Conservation (phyloP, 2,888 invertebrate species). For the Leptarthrus brevirostris region DNA sequence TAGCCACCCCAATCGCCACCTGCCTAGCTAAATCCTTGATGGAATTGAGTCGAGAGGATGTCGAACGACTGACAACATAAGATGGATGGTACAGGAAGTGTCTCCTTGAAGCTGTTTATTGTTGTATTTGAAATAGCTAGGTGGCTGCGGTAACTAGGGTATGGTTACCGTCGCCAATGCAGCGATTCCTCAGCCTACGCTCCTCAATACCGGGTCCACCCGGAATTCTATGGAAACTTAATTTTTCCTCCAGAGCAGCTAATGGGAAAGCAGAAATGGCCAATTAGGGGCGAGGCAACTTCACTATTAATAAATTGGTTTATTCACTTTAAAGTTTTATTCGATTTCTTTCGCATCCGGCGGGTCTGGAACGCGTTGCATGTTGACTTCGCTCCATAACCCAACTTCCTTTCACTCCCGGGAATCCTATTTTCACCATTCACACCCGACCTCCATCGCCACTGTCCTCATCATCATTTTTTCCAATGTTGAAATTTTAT, state of each 20-base stretch:
- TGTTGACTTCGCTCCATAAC: neutral
- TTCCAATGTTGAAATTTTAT: conserved; percentile 48
- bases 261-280: neutral
- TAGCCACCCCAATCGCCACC: neutral
- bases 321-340: conserved; percentile 47
- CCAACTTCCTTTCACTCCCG: too few relatives aligned
- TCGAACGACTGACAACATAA: neutral
- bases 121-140: conserved; percentile 1
- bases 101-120: conserved; percentile 27
- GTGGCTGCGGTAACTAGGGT: neutral
- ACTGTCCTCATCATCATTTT: conserved; percentile 38
- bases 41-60: neutral
- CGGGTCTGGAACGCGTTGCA: neutral
- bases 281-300: neutral
- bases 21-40: neutral
- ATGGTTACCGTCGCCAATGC: neutral
- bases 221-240: neutral
- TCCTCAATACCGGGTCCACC: neutral
- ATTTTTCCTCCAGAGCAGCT: neutral
- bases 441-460: neutral
- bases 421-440: neutral
- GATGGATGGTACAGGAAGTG: conserved; percentile 10
- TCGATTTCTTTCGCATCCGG: conserved; percentile 32
- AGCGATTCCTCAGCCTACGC: conserved; percentile 10
- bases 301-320: conserved; percentile 44